Conservation (phyloP, 92 coral and sea anemone species). For the Parazoanthus atlanticus region DNA sequence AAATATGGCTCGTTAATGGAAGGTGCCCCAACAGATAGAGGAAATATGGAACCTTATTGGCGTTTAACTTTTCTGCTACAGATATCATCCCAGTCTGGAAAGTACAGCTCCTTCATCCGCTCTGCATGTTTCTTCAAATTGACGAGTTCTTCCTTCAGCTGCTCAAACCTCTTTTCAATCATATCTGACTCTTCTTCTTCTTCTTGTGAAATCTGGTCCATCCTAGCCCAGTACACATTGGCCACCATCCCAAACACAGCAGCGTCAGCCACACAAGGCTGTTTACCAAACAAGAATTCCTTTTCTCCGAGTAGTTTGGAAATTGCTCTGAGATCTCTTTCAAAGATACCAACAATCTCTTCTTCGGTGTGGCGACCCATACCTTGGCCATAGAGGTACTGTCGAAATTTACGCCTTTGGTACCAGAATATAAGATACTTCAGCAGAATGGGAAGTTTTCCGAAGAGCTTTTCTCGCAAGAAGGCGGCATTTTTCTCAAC, state of each 20-base stretch:
- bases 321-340: constrained; percentile 28
- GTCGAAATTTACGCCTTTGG: background rate
- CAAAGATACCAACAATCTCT: constrained; percentile 14
- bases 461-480: background rate
- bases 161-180: background rate
- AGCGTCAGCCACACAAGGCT: constrained; percentile 37
- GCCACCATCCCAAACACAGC: constrained; percentile 10
- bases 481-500: constrained; percentile 3
- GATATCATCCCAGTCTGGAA: constrained; percentile 38
- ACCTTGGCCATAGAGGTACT: constrained; percentile 28
- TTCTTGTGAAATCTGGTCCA: background rate
- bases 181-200: background rate
- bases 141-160: background rate
- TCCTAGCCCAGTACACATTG: constrained; percentile 3
- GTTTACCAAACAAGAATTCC: constrained; percentile 30
- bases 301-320: constrained; percentile 16
- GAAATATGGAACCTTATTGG: background rate
- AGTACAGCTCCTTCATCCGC: constrained; percentile 21
- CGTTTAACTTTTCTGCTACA: constrained; percentile 22
- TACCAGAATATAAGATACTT: constrained; percentile 22
- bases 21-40: no score
- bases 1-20: no score
- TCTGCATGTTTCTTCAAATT: constrained; percentile 29
- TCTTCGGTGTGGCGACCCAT: constrained; percentile 43
- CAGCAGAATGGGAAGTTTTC: background rate